Evolutionary conservation across 2,113 vertebrate species (phyloP).

Genomic region (Dascyllus trimaculatus): DNA sequence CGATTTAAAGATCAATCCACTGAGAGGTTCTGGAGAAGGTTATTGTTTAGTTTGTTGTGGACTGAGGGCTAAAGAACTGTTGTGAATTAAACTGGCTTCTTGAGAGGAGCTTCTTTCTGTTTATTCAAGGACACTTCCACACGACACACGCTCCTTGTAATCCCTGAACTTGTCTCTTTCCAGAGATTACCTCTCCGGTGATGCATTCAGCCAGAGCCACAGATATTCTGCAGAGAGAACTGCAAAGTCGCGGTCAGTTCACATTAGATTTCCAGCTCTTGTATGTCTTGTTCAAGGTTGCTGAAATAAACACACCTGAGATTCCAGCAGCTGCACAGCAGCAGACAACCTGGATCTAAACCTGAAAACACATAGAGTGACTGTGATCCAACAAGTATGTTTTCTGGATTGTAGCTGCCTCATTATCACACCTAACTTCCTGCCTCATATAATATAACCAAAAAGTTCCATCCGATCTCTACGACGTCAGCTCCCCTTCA

Average conservation of each 20-base stretch:
- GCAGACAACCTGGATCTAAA: background rate
- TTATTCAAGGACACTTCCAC: conserved; percentile 12
- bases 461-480: background rate
- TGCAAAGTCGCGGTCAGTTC: background rate
- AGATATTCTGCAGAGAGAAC: conserved; percentile 24
- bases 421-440: too few relatives aligned
- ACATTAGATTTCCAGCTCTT: conserved; percentile 10
- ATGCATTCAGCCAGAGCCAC: conserved; percentile 7
- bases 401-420: background rate
- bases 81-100: background rate
- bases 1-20: background rate
- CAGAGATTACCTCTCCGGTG: background rate
- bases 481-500: background rate
- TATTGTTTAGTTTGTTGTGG: background rate
- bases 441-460: conserved; percentile 16
- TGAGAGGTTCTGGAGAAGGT: background rate
- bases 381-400: background rate
- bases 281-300: background rate
- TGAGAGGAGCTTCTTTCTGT: background rate
- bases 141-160: conserved; percentile 16
- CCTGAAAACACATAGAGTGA: background rate
- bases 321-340: background rate
- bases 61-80: background rate
- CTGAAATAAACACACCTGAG: conserved; percentile 6
- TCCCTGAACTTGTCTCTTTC: conserved; percentile 14